phyloP scores from a whole-genome alignment of 2,797 vertebrate species.

The Galagoides demidoff region DNA sequence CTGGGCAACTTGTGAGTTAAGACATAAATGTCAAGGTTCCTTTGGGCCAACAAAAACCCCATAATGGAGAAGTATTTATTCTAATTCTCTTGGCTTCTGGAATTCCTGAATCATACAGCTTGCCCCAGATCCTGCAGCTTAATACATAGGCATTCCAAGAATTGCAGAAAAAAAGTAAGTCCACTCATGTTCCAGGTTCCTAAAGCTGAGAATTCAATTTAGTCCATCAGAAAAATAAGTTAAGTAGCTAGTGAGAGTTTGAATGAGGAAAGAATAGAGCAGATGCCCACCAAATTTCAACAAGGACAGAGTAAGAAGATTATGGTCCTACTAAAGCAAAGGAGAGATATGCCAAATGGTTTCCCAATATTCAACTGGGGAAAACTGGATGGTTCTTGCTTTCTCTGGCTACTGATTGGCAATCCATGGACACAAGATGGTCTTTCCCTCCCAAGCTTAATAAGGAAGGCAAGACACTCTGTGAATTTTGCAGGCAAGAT shows the following conservation, averaged over 20 bases:
- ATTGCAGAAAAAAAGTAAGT: constrained; percentile 17
- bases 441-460: background rate
- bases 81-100: constrained; percentile 11
- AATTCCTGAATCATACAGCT: background rate
- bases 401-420: background rate
- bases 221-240: background rate
- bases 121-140: background rate
- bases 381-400: background rate
- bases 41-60: background rate
- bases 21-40: background rate
- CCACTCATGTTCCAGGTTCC: background rate
- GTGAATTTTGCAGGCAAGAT: background rate
- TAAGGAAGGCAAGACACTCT: background rate
- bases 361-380: background rate
- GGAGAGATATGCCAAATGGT: background rate
- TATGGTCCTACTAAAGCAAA: background rate
- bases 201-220: constrained; percentile 4
- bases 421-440: background rate
- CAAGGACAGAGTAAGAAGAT: background rate
- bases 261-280: background rate
- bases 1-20: background rate
- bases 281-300: background rate
- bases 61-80: background rate
- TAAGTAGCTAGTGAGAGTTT: background rate
- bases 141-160: background rate